A percentile compares a stretch with the other conserved stretches of the same genome.
phyloP scores from a whole-genome alignment of 2,888 invertebrate species.

The Nowickia ferox region DNA sequence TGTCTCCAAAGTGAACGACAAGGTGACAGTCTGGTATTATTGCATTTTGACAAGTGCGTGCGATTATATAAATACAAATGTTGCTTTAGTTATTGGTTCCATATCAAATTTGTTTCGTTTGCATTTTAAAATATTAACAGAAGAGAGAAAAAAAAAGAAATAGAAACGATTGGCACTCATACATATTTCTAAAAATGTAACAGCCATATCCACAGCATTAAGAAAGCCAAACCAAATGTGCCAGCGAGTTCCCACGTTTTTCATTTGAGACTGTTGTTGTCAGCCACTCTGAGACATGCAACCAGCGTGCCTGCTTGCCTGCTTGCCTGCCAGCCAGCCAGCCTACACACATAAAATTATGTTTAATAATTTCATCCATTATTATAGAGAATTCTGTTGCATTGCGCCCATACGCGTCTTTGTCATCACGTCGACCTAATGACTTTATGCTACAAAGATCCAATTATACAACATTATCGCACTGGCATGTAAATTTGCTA shows the following conservation, averaged over 20 bases:
- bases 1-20: conserved; percentile 55
- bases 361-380: conserved; percentile 67
- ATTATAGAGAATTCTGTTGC: conserved; percentile 57
- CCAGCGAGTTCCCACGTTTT: conserved; percentile 61
- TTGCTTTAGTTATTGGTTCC: conserved; percentile 54
- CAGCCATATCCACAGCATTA: conserved; percentile 7
- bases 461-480: conserved; percentile 67
- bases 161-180: conserved; percentile 8
- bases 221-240: conserved; percentile 7
- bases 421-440: conserved; percentile 69
- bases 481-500: conserved; percentile 67
- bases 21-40: conserved; percentile 63
- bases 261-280: conserved; percentile 25
- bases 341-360: conserved; percentile 57
- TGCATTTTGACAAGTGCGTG: conserved; percentile 67
- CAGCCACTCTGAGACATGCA: conserved; percentile 11
- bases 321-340: neutral
- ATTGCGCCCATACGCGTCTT: conserved; percentile 65
- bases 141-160: neutral
- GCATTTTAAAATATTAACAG: conserved; percentile 9
- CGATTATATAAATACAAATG: conserved; percentile 48
- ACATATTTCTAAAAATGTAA: conserved; percentile 37
- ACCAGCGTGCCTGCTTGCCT: neutral
- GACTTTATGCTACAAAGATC: conserved; percentile 69
- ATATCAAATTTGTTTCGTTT: conserved; percentile 31